Percentiles rank a stretch among this genome's conserved stretches.
phyloP scores from a whole-genome alignment of 2,888 invertebrate genomes.

The Ceramica pisi region DNA sequence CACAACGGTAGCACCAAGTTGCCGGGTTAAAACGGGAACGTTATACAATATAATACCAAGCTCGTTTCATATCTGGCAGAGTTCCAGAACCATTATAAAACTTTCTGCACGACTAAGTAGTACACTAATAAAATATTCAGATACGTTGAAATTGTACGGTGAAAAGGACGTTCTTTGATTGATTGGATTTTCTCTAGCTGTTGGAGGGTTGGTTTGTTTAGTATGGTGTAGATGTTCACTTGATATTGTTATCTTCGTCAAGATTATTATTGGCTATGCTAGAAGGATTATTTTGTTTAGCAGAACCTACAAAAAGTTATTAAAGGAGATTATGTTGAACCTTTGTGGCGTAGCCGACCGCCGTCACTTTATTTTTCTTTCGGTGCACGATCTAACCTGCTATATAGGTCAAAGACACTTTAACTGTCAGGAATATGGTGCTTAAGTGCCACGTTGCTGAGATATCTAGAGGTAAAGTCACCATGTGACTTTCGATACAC shows the following conservation, averaged over 20 bases:
- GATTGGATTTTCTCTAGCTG: constrained; percentile 42
- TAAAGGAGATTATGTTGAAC: no score
- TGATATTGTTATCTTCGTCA: not conserved
- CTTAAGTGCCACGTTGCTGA: no score
- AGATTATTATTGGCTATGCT: not conserved
- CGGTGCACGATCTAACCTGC: no score
- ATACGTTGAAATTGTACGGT: constrained; percentile 64
- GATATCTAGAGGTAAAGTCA: no score
- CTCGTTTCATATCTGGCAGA: constrained; percentile 77
- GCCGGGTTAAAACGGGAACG: constrained; percentile 60
- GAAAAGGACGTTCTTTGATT: constrained; percentile 47
- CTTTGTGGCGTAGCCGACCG: no score
- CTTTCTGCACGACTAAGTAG: constrained; percentile 82
- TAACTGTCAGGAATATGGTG: no score
- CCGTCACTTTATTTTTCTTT: no score
- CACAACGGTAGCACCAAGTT: constrained; percentile 44
- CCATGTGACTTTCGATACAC: no score
- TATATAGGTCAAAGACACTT: no score
- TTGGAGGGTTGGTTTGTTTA: not conserved
- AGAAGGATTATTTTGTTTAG: not conserved
- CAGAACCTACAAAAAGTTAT: no score
- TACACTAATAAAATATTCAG: constrained; percentile 84
- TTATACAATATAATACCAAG: constrained; percentile 70
- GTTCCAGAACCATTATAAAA: constrained; percentile 86
- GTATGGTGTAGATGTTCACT: not conserved